These are phyloP conservation scores for Drosophila miranda DNA, from an alignment of 1,140 invertebrate species.

Conservation along the genomic window DNA sequence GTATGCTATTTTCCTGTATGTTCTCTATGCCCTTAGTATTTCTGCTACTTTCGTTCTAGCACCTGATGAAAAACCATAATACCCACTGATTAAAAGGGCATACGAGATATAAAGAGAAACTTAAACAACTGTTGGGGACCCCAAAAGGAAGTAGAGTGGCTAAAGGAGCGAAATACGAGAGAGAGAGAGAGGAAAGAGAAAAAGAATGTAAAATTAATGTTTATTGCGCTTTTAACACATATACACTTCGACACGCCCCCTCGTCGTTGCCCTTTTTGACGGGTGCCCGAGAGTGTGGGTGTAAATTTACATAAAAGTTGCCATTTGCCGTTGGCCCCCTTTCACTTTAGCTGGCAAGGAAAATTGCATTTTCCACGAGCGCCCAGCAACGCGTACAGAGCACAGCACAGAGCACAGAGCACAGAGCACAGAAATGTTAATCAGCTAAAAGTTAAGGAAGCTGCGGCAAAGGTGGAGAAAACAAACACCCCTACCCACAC, in stretches of 20 bases:
- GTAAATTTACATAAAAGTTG: conserved; percentile 76
- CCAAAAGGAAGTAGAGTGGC: conserved; percentile 21
- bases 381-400: conserved; percentile 7
- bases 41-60: too few relatives aligned
- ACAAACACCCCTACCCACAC: conserved; percentile 11
- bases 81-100: too few relatives aligned
- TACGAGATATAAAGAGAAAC: not conserved
- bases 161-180: conserved; percentile 2
- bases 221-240: conserved; percentile 79
- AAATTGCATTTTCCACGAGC: conserved; percentile 69
- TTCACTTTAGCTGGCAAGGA: conserved; percentile 49
- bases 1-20: too few relatives aligned
- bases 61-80: too few relatives aligned
- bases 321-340: conserved; percentile 54
- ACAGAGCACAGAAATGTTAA: conserved; percentile 66
- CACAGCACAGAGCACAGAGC: conserved; percentile 12
- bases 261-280: conserved; percentile 1
- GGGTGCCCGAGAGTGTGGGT: conserved; percentile 20
- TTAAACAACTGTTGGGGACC: conserved; percentile 29
- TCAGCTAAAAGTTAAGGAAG: conserved; percentile 74
- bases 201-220: conserved; percentile 73
- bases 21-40: too few relatives aligned
- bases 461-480: conserved; percentile 27
- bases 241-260: conserved; percentile 59
- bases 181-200: conserved; percentile 12